Percentiles rank a stretch among this genome's conserved stretches.
phyloP scores from a whole-genome alignment of 2,113 vertebrate species.

The Triplophysa tibetana region DNA sequence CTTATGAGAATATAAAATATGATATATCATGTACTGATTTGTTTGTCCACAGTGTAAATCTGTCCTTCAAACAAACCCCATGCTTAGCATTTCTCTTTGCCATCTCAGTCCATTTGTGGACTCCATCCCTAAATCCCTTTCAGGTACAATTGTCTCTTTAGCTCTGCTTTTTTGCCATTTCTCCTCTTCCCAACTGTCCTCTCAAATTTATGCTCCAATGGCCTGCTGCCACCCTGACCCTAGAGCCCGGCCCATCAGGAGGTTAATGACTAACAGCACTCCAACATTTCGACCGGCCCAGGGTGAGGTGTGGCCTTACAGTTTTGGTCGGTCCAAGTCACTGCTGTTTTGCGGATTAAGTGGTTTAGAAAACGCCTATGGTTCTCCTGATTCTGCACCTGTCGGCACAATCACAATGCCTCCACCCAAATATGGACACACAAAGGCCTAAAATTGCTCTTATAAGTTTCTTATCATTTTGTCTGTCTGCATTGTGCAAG shows the following conservation, averaged over 20 bases:
- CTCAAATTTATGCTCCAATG: neutral
- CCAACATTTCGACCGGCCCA: constrained; percentile 61
- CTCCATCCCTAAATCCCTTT: neutral
- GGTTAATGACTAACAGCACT: constrained; percentile 70
- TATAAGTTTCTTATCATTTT: too few relatives aligned
- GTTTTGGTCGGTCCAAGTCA: constrained; percentile 43
- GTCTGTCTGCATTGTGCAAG: too few relatives aligned
- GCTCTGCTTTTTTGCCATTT: neutral
- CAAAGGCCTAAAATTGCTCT: too few relatives aligned
- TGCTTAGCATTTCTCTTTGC: neutral
- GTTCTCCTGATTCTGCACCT: constrained; percentile 24
- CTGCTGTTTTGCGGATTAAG: constrained; percentile 58
- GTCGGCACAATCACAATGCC: constrained; percentile 2
- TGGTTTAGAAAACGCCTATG: constrained; percentile 49
- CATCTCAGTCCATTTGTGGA: constrained; percentile 1
- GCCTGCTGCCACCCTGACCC: constrained; percentile 14
- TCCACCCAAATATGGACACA: neutral
- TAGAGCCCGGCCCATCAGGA: constrained; percentile 61
- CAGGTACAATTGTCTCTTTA: neutral
- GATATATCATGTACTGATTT: too few relatives aligned
- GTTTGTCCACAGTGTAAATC: neutral
- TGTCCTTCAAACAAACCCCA: neutral
- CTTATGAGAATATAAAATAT: too few relatives aligned
- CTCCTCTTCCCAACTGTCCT: constrained; percentile 2
- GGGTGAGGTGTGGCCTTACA: constrained; percentile 60